Conservation (phyloP, 1,140 invertebrate species). For the Muscidifurax raptorellus region DNA sequence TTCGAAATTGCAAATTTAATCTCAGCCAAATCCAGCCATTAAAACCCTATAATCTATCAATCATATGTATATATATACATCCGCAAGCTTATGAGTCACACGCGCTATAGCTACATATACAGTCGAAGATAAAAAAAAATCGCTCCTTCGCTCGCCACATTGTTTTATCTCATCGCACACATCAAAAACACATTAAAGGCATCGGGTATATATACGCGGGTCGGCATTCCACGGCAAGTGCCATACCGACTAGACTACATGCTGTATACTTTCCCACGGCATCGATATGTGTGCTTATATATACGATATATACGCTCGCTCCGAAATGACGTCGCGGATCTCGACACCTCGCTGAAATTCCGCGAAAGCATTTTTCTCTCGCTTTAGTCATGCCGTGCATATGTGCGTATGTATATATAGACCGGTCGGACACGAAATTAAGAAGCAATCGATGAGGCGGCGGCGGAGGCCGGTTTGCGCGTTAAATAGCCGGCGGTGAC, state of each 20-base stretch:
- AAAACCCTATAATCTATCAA: not conserved
- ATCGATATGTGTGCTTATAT: not conserved
- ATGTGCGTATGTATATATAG: not conserved
- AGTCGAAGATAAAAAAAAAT: not conserved
- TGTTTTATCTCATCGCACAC: slow-evolving; percentile 9
- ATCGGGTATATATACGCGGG: not conserved
- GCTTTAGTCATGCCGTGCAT: not conserved
- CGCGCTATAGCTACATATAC: not conserved
- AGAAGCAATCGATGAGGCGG: slow-evolving; percentile 16
- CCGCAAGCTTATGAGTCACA: too few relatives aligned
- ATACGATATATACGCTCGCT: not conserved
- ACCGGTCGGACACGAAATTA: not conserved
- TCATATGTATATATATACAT: not conserved
- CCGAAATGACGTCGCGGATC: slow-evolving; percentile 3
- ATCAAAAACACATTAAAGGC: slow-evolving; percentile 12
- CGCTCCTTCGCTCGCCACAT: not conserved
- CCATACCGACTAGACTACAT: not conserved
- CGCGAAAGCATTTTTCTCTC: slow-evolving; percentile 20
- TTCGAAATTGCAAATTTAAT: not conserved
- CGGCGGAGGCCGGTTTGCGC: not conserved
- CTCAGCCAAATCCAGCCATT: not conserved
- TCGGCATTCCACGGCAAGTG: slow-evolving; percentile 12
- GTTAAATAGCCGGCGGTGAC: slow-evolving; percentile 28
- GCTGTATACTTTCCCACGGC: slow-evolving; percentile 25
- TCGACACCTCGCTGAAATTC: slow-evolving; percentile 35